These are phyloP conservation scores for Anser cygnoides DNA, from an alignment of 2,113 vertebrate genomes.

Conservation along the genomic window DNA sequence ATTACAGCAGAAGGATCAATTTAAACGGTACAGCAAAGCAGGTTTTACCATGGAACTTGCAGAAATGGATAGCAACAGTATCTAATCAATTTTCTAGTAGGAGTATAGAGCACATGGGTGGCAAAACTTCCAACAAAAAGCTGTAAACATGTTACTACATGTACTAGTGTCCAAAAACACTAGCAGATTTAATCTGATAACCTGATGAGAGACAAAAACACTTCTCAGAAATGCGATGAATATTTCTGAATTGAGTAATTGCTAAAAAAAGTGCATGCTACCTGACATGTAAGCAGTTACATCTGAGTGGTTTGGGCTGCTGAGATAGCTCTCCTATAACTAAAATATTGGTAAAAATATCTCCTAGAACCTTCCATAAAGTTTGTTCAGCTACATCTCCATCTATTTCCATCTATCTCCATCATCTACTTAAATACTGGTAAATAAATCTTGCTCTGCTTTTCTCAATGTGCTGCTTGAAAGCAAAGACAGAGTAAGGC, in stretches of 20 bases:
- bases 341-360: neutral
- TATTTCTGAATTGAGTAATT: neutral
- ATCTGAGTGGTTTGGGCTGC: neutral
- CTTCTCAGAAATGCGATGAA: neutral
- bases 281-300: neutral
- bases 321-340: neutral
- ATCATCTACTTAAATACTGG: neutral
- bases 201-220: neutral
- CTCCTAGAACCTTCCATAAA: neutral
- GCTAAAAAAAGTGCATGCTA: neutral
- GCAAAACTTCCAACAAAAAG: neutral
- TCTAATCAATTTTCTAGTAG: neutral
- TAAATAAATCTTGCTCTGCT: neutral
- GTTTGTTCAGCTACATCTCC: neutral
- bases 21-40: neutral
- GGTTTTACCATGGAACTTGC: neutral
- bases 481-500: neutral
- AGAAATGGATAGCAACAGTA: neutral
- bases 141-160: neutral
- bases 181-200: neutral
- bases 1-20: slow-evolving; percentile 2
- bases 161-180: neutral
- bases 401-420: neutral
- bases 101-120: neutral
- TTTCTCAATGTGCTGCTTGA: neutral